Percentiles rank a stretch among this genome's conserved stretches.
Evolutionary conservation across 2,797 vertebrate genomes (phyloP).

Genomic region (Serranus cabrilla): DNA sequence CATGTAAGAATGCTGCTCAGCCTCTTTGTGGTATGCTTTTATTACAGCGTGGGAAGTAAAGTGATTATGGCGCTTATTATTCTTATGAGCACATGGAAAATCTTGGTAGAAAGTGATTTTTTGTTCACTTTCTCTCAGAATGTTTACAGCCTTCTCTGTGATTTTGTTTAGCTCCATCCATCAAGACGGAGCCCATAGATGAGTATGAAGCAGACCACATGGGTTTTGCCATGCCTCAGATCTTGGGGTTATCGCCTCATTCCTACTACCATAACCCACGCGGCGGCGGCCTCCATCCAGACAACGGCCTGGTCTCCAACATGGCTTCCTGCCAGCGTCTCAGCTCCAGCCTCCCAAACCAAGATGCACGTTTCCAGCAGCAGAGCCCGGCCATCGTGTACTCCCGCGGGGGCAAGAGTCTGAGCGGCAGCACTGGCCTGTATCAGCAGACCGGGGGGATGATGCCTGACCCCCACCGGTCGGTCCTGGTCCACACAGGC

Average conservation of each 20-base stretch:
- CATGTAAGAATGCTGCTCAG: slow-evolving; percentile 74
- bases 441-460: slow-evolving; percentile 88
- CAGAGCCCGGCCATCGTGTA: slow-evolving; percentile 92
- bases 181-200: slow-evolving; percentile 97
- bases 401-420: slow-evolving; percentile 89
- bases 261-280: slow-evolving; percentile 92
- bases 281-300: slow-evolving; percentile 85
- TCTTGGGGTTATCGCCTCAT: slow-evolving; percentile 90
- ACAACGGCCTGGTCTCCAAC: slow-evolving; percentile 89
- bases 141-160: not conserved
- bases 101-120: not conserved
- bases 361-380: slow-evolving; percentile 91
- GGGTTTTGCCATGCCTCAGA: slow-evolving; percentile 89
- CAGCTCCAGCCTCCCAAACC: slow-evolving; percentile 88
- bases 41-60: not conserved
- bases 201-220: slow-evolving; percentile 93
- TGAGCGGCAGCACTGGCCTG: slow-evolving; percentile 86
- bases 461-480: slow-evolving; percentile 91
- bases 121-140: not conserved
- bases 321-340: slow-evolving; percentile 95
- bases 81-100: not conserved
- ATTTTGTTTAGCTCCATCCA: slow-evolving; percentile 90
- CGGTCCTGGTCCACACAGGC: slow-evolving; percentile 94
- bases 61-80: not conserved
- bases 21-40: not conserved